Base-by-base conservation (phyloP, 2,797 vertebrate genomes). In the Pantherophis vulpinus region DNA sequence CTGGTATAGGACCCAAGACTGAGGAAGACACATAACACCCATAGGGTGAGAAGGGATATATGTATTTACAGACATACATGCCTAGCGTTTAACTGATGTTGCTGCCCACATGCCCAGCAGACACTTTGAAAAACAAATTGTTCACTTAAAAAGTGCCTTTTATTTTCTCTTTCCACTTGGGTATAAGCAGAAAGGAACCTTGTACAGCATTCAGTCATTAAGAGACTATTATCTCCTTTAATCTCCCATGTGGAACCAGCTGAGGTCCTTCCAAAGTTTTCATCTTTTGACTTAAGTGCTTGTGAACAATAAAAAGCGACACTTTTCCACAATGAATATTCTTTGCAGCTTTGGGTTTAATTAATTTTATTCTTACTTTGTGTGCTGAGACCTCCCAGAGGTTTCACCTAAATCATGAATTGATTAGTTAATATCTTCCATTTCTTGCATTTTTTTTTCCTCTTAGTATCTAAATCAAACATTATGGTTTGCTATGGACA, bases 331-430 rank as follows among this genome's bases (percentile, higher is more conserved):
- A 92, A 93, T 88, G 74, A 94, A 66, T 92, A 63, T 88, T 94
- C 88, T 90, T 93, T 56, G 12, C 91, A 87, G 88, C n/a, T 88
- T 61, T 88, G 58, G 74, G 54, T 58, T 86, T 88, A 87, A 94
- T 94, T 93, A 92, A 93, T 94, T 93, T 90, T 63, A 23, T 54
- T 93, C 92, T 79, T 88, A 58, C 60, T 90, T 83, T 91, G 66
- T 91, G 59, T 59, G 54, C 51, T 86, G 51, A 58, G 58, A 90
- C 16, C 32, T 90, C 58, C 32, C 20, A 91, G 56, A 83, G 47
- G 29, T 55, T 51, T 61, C 56, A 60, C 63, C 83, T 88, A 74
- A 83, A 89, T 56, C 42, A 91, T 58, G 51, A 58, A 90, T n/a
- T 83, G 83, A 90, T 92, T 74, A 55, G 66, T 92, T 79, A 58